Base-by-base conservation (phyloP, 2,888 invertebrate species). In the Axea sp. region DNA sequence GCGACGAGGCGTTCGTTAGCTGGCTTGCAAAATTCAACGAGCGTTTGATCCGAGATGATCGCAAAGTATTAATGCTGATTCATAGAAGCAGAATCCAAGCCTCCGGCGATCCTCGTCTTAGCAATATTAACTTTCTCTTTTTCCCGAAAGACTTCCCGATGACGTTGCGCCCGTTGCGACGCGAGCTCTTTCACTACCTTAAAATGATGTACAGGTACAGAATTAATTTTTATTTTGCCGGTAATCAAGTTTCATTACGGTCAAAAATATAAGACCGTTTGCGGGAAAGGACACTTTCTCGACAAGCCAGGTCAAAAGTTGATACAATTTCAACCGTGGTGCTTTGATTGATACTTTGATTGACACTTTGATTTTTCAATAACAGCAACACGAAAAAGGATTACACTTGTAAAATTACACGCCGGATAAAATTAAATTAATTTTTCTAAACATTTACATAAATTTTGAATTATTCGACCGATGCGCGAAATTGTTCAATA, bases 121-220 rank as follows among this genome's bases (percentile, higher is more conserved):
- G 76, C 55, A 80, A 83, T 57, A 68, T 84, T 1, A 77, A 49
- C 1, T 74, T 83, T 2, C 17, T 84, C 7, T 83, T 81, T 60
- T 73, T 83, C n/a, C 84, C 84, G 2, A 73, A 77, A 14, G 67
- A 79, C 12, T 84, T 82, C 17, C 84, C 84, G 3, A 9, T 77
- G 1, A 41, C 72, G 5, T 57, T 84, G 17, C 75, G 77, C 1
- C 84, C 84, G 0, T 37, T 85, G 1, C 75, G 78, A 14, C 78
- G 78, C 2, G 80, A 84, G 47, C 51, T 83, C 8, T 83, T 81
- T 55, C 82, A 82, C 39, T 81, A 59, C 43, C 51, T 83, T 1
- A 84, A 85, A 60, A 83, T 83, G 82, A 65, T 73, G 14, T 82
- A 84, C 45, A 76, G 85, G 15, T 75, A 69, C 14, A 76, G 6